Evolutionary conservation across 2,113 vertebrate genomes (phyloP).

Genomic region (Hippocampus barbouri): DNA sequence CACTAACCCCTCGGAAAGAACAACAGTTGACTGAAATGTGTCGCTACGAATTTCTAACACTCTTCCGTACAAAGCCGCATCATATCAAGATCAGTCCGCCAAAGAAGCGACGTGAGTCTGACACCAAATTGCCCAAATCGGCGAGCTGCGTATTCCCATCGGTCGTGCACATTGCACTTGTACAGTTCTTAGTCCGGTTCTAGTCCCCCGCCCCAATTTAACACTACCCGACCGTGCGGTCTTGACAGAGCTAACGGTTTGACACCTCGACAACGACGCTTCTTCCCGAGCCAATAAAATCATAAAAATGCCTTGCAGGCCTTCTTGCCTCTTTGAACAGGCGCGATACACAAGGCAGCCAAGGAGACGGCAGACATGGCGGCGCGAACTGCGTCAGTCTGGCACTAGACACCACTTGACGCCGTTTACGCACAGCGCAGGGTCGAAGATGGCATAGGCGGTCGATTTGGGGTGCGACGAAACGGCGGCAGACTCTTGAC

Average conservation of each 20-base stretch:
- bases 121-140: background rate
- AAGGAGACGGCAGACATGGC: constrained; percentile 59
- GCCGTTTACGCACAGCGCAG: constrained; percentile 31
- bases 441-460: constrained; percentile 10
- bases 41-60: too few relatives aligned
- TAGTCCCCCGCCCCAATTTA: background rate
- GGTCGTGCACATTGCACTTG: background rate
- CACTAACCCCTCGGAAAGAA: too few relatives aligned
- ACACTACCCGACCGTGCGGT: background rate
- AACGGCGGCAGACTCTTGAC: constrained; percentile 53
- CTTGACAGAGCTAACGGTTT: constrained; percentile 40
- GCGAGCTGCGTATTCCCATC: background rate
- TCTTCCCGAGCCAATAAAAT: constrained; percentile 73
- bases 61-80: too few relatives aligned
- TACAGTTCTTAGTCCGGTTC: background rate
- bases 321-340: constrained; percentile 59
- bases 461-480: constrained; percentile 33
- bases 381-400: constrained; percentile 69
- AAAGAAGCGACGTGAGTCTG: background rate
- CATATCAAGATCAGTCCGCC: background rate
- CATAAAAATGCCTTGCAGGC: constrained; percentile 63
- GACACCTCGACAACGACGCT: constrained; percentile 63
- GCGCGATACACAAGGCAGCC: constrained; percentile 49
- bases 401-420: constrained; percentile 62
- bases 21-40: too few relatives aligned